These are phyloP conservation scores for Haemorhous mexicanus DNA, from an alignment of 2,113 vertebrate genomes.

Conservation along the genomic window DNA sequence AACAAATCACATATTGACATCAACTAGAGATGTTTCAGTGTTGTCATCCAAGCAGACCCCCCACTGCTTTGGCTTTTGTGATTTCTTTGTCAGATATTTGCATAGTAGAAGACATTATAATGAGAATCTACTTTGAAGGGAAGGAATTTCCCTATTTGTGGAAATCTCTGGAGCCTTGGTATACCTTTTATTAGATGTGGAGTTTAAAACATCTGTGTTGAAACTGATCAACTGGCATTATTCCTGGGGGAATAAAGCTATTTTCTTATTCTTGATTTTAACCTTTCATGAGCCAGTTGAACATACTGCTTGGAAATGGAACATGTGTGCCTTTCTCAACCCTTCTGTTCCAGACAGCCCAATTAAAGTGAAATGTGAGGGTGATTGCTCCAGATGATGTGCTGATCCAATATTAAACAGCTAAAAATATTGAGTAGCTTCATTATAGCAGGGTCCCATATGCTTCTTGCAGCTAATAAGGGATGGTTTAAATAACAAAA, in stretches of 20 bases:
- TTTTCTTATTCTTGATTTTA: constrained; percentile 41
- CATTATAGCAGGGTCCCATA: constrained; percentile 4
- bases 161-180: neutral
- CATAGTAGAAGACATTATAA: neutral
- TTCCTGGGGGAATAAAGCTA: constrained; percentile 9
- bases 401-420: constrained; percentile 48
- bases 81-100: constrained; percentile 14
- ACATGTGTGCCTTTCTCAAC: constrained; percentile 1
- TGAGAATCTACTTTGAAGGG: neutral
- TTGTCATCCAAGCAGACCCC: neutral
- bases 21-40: neutral
- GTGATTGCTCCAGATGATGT: constrained; percentile 30
- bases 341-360: constrained; percentile 45
- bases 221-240: constrained; percentile 21
- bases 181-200: neutral
- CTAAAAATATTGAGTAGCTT: constrained; percentile 47
- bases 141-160: neutral
- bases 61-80: neutral
- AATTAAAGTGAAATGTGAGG: constrained; percentile 35
- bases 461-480: constrained; percentile 44
- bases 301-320: neutral
- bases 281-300: constrained; percentile 29
- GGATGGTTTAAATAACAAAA: constrained; percentile 4
- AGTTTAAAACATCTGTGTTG: constrained; percentile 45
- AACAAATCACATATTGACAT: neutral